A percentile compares a stretch with the other conserved stretches of the same genome.
phyloP scores from a whole-genome alignment of 1,140 invertebrate genomes.

The Drosophila tristis region DNA sequence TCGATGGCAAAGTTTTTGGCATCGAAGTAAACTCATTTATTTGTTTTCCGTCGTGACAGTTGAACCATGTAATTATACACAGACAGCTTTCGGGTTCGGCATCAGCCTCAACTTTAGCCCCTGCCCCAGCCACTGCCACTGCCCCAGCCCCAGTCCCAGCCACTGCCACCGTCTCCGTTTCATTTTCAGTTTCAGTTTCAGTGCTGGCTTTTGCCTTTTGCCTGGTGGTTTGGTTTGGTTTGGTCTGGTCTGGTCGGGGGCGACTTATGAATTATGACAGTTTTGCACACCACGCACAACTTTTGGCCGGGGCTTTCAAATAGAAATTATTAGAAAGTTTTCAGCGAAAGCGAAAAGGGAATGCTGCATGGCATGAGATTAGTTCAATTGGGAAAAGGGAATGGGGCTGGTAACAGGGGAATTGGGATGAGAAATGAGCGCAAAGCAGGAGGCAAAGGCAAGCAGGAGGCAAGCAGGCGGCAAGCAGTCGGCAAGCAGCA shows the following conservation, averaged over 20 bases:
- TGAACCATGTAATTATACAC: conserved; percentile 82
- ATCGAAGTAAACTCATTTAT: conserved; percentile 72
- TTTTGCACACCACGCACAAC: conserved; percentile 79
- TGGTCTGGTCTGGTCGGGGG: background rate
- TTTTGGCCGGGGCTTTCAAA: conserved; percentile 73
- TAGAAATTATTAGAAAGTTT: conserved; percentile 82
- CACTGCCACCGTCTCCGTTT: no score
- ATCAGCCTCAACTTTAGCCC: background rate
- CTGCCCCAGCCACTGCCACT: no score
- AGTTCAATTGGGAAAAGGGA: conserved; percentile 51
- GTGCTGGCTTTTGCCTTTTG: conserved; percentile 14
- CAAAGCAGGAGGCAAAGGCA: no score
- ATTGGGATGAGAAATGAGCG: conserved; percentile 12
- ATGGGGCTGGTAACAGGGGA: background rate
- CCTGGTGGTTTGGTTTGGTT: background rate
- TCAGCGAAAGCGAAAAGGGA: conserved; percentile 64
- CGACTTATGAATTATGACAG: conserved; percentile 81
- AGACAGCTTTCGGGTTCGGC: conserved; percentile 50
- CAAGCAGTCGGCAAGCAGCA: no score
- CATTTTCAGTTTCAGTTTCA: conserved; percentile 30
- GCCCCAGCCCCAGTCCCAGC: no score
- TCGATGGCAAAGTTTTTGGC: conserved; percentile 56
- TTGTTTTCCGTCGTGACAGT: conserved; percentile 78
- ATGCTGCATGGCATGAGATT: conserved; percentile 63
- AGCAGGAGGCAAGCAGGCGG: no score